Evolutionary conservation across 1,140 invertebrate genomes (phyloP).

Genomic region (Micrasema minimum): DNA sequence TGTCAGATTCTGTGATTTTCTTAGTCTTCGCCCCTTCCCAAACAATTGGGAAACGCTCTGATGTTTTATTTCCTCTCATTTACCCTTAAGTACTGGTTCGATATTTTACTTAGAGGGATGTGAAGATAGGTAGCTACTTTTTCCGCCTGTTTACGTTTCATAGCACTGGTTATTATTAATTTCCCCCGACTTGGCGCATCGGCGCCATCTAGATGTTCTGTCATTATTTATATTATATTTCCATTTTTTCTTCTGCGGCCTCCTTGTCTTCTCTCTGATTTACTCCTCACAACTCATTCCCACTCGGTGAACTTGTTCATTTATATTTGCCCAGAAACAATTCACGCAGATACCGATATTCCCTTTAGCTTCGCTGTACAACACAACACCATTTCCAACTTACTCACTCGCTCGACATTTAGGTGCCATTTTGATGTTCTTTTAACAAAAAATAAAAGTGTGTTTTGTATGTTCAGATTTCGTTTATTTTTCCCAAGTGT

Average conservation of each 20-base stretch:
- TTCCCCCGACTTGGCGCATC: slow-evolving; percentile 22
- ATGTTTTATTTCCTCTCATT: slow-evolving; percentile 32
- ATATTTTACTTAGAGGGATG: slow-evolving; percentile 19
- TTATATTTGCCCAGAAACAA: too few relatives aligned
- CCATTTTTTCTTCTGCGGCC: slow-evolving; percentile 34
- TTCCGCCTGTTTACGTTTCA: slow-evolving; percentile 30
- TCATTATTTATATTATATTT: slow-evolving; percentile 44
- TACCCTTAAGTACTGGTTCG: slow-evolving; percentile 3
- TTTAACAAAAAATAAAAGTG: too few relatives aligned
- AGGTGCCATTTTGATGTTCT: too few relatives aligned
- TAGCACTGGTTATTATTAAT: slow-evolving; percentile 37
- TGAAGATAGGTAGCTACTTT: slow-evolving; percentile 26
- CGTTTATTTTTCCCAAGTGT: too few relatives aligned
- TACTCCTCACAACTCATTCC: not conserved
- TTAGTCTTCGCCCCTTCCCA: too few relatives aligned
- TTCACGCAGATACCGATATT: too few relatives aligned
- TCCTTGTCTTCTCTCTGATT: slow-evolving; percentile 3
- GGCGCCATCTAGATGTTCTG: slow-evolving; percentile 39
- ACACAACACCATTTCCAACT: too few relatives aligned
- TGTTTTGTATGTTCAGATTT: too few relatives aligned
- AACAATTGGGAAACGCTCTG: not conserved
- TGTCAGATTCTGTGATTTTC: too few relatives aligned
- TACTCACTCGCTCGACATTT: too few relatives aligned
- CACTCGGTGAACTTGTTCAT: too few relatives aligned
- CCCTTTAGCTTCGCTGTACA: too few relatives aligned